A percentile compares a stretch with the other conserved stretches of the same genome.
phyloP scores from a whole-genome alignment of 2,797 vertebrate species.

The Alfaro cultratus region DNA sequence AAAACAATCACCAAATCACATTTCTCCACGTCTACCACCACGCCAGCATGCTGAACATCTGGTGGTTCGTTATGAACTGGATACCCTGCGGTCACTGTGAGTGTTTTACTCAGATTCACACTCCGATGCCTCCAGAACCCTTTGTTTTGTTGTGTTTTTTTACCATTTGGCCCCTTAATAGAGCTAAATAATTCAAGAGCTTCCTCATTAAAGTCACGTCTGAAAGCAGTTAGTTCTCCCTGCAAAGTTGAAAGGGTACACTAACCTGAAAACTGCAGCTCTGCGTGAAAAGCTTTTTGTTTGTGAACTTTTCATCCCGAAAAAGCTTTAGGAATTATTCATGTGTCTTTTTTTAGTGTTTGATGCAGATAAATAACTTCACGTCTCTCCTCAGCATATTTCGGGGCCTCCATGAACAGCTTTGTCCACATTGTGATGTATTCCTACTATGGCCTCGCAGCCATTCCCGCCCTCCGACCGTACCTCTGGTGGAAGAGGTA shows the following conservation, averaged over 20 bases:
- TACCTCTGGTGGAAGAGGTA: conserved; percentile 99
- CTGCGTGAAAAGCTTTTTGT: background rate
- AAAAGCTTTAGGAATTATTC: background rate
- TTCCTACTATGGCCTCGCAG: conserved; percentile 94
- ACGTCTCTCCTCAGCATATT: conserved; percentile 84
- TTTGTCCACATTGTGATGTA: conserved; percentile 99
- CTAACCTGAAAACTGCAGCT: conserved; percentile 19
- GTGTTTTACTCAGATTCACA: conserved; percentile 64
- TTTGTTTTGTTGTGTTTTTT: background rate
- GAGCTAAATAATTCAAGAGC: conserved; percentile 64
- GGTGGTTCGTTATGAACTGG: conserved; percentile 99
- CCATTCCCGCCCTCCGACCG: conserved; percentile 90
- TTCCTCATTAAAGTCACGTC: conserved; percentile 40
- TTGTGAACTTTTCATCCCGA: background rate
- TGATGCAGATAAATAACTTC: conserved; percentile 24
- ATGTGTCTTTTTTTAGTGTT: background rate
- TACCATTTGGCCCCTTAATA: conserved; percentile 17
- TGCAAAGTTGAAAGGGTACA: conserved; percentile 20
- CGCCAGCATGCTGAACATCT: conserved; percentile 94
- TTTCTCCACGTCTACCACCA: conserved; percentile 97
- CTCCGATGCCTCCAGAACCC: conserved; percentile 37
- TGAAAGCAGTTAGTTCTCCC: conserved; percentile 28
- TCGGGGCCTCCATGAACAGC: conserved; percentile 94
- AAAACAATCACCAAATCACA: conserved; percentile 97
- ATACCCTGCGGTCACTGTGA: conserved; percentile 98